A percentile compares a stretch with the other conserved stretches of the same genome.
Evolutionary conservation across 2,113 vertebrate genomes (phyloP).

Genomic region (Spheniscus mendiculus): DNA sequence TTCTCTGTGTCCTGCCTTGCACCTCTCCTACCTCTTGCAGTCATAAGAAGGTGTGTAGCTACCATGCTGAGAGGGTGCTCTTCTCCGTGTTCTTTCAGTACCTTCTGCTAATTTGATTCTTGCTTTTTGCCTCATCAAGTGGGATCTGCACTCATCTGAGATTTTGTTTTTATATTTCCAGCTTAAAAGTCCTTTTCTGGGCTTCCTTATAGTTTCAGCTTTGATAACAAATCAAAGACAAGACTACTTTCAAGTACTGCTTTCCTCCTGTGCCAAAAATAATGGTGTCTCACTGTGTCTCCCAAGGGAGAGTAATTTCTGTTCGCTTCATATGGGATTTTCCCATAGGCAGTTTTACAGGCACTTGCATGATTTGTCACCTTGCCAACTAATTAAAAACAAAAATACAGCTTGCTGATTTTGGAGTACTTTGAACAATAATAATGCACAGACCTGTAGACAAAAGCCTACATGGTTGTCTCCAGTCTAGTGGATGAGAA

Average conservation of each 20-base stretch:
- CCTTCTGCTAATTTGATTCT: not conserved
- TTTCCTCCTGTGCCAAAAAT: conserved; percentile 58
- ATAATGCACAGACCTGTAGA: conserved; percentile 4
- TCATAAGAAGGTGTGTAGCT: not conserved
- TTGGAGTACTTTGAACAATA: conserved; percentile 32
- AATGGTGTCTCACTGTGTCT: conserved; percentile 18
- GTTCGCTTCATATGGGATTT: conserved; percentile 13
- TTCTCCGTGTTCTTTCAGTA: not conserved
- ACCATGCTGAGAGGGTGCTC: not conserved
- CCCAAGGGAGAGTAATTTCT: conserved; percentile 37
- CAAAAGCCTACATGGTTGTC: conserved; percentile 8
- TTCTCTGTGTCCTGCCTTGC: not conserved
- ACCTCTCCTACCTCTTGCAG: not conserved
- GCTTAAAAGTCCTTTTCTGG: not conserved
- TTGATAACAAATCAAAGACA: conserved; percentile 63
- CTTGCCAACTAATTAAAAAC: conserved; percentile 34
- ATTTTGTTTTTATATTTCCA: not conserved
- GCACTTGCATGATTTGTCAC: conserved; percentile 38
- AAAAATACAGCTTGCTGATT: conserved; percentile 27
- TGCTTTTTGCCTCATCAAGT: not conserved
- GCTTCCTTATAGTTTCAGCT: conserved; percentile 27
- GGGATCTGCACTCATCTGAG: not conserved
- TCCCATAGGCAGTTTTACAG: conserved; percentile 28
- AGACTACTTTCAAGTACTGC: conserved; percentile 42
- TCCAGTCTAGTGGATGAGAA: not conserved